Evolutionary conservation across 2,797 vertebrate species (phyloP), one percentile per base, ranked within the genome.

Genomic region (Takifugu ocellatus): DNA sequence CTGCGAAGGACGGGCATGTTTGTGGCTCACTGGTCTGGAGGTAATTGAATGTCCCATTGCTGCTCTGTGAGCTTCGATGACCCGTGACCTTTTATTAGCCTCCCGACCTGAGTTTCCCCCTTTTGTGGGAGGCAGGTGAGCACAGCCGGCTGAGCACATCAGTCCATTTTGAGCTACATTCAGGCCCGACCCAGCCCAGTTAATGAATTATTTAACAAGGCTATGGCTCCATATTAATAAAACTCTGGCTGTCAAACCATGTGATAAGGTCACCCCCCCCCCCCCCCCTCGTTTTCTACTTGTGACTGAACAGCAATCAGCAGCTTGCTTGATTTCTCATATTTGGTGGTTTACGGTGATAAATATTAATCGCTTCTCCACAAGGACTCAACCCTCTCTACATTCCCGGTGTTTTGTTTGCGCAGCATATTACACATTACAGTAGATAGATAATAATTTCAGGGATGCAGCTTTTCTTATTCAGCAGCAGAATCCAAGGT

Each of bases 81-180:
- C 59, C 74, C 42, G 47, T 33, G 36, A 51, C 47, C 59, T 54
- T 63, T 49, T n/a, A 62, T 66, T 57, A 70, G 27, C 52, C 33
- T 29, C 15, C 3, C 45, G 61, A 44, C 51, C 56, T 65, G 25
- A 52, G 51, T 61, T 42, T 72, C n/a, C 25, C 31, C 49, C 46
- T 44, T 54, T 54, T 27, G 36, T 56, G 31, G 46, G 45, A 48
- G 42, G 29, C 44, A 3, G 52, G 54, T 69, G 31, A 66, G 56
- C 58, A 50, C 27, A 56, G 59, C 58, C 11, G 51, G 44, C 59
- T 60, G 59, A 75, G 49, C 67, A 31, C 51, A 51, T 59, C 63
- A 31, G 55, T 27, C 82, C 67, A 82, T 66, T 86, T 85, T 80
- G 63, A 72, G 72, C 70, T 67, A 61, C 68, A 71, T 84, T 78